Percentiles rank a stretch among this genome's conserved stretches.
Evolutionary conservation across 92 coral and sea anemone genomes (phyloP).

Genomic region (Phenganax marumi): DNA sequence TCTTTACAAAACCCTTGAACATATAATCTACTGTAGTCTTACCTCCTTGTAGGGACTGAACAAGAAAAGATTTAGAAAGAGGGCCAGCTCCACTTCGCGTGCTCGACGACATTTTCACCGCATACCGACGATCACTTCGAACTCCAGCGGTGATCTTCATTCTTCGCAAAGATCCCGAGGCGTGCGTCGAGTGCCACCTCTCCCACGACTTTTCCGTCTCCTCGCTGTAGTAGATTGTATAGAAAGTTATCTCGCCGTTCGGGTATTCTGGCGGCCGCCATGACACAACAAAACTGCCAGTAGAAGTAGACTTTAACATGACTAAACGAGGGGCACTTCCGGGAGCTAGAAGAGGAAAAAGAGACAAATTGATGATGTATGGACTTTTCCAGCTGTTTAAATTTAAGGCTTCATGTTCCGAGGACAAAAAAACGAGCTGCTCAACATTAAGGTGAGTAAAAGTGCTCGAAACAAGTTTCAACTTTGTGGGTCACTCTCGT

Average conservation of each 20-base stretch:
- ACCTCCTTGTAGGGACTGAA: constrained; percentile 89
- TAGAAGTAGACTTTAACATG: constrained; percentile 65
- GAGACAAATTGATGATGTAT: too few relatives aligned
- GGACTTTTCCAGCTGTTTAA: too few relatives aligned
- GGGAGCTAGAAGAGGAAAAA: constrained; percentile 61
- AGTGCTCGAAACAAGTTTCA: too few relatives aligned
- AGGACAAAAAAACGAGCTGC: too few relatives aligned
- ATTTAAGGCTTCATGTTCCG: too few relatives aligned
- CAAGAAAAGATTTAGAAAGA: constrained; percentile 63
- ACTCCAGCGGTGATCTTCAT: not conserved
- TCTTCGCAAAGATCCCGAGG: constrained; percentile 33
- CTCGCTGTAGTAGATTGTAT: constrained; percentile 67
- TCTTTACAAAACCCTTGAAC: not conserved
- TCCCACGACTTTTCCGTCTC: constrained; percentile 52
- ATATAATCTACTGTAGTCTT: not conserved
- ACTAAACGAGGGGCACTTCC: constrained; percentile 72
- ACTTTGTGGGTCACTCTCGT: too few relatives aligned
- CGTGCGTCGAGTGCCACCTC: constrained; percentile 59
- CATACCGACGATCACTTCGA: constrained; percentile 33
- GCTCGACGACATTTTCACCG: constrained; percentile 23
- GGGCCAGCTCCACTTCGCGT: constrained; percentile 70
- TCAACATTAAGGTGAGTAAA: too few relatives aligned
- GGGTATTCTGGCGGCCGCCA: constrained; percentile 86
- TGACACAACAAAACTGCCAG: constrained; percentile 66
- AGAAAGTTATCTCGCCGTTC: constrained; percentile 69